These are phyloP conservation scores for Acipenser transmontanus DNA, from an alignment of 2,797 vertebrate genomes.

Conservation along the genomic window DNA sequence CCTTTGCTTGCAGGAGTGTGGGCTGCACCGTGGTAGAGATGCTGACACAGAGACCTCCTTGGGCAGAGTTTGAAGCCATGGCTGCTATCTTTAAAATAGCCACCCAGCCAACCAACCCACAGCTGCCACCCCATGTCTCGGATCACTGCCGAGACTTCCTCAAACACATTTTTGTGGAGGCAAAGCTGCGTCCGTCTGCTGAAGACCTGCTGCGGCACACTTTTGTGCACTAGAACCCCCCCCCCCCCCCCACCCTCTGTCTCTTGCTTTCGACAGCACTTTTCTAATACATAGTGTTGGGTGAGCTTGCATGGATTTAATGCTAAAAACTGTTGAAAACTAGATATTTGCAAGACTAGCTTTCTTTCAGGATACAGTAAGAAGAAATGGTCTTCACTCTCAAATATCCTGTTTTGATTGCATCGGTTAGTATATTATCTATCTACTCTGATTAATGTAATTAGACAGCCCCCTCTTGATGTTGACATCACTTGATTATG, in stretches of 20 bases:
- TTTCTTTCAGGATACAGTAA: neutral
- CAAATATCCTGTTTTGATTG: no score
- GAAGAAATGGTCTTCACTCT: neutral
- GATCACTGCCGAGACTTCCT: slow-evolving; percentile 94
- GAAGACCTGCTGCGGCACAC: slow-evolving; percentile 92
- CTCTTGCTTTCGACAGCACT: slow-evolving; percentile 58
- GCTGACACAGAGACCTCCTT: slow-evolving; percentile 93
- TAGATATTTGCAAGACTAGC: neutral
- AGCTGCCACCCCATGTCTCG: slow-evolving; percentile 85
- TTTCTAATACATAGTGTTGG: slow-evolving; percentile 46
- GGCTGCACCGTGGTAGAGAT: slow-evolving; percentile 98
- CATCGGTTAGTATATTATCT: no score
- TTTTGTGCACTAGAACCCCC: slow-evolving; percentile 85
- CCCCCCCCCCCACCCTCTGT: neutral
- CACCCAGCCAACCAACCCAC: slow-evolving; percentile 94
- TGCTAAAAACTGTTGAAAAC: neutral
- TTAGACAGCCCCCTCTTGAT: no score
- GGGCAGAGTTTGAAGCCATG: slow-evolving; percentile 98
- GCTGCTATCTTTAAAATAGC: slow-evolving; percentile 99
- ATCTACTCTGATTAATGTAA: no score
- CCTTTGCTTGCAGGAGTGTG: slow-evolving; percentile 73
- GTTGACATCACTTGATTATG: no score
- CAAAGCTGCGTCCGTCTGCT: slow-evolving; percentile 85
- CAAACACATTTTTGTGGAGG: slow-evolving; percentile 90
- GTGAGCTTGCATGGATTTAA: neutral